A percentile compares a stretch with the other conserved stretches of the same genome.
phyloP scores from a whole-genome alignment of 2,888 invertebrate genomes.

The Rhogogaster chlorosoma region DNA sequence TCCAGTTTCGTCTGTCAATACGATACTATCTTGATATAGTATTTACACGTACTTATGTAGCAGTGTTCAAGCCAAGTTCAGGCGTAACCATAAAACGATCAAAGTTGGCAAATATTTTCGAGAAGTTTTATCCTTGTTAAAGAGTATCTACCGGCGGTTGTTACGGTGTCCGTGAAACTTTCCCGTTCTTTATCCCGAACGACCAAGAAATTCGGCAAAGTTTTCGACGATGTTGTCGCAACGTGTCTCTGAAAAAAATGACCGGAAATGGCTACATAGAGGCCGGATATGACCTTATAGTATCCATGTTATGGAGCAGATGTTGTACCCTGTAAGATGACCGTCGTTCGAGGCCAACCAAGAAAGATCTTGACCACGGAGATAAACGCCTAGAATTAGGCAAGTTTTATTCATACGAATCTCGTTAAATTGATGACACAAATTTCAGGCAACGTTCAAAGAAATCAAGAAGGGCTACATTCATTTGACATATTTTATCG shows the following conservation, averaged over 20 bases:
- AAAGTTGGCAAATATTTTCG: conserved; percentile 29
- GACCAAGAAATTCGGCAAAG: conserved; percentile 25
- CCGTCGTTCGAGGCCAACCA: not conserved
- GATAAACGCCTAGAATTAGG: conserved; percentile 18
- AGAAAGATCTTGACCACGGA: not conserved
- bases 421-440: not conserved
- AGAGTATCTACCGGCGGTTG: not conserved
- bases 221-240: conserved; percentile 30
- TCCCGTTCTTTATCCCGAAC: conserved; percentile 2
- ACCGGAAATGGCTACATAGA: conserved; percentile 29
- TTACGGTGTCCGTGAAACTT: conserved; percentile 32
- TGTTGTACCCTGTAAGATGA: not conserved
- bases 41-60: not conserved
- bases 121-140: conserved; percentile 31
- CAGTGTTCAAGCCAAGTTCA: conserved; percentile 2
- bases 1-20: not conserved
- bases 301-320: conserved; percentile 10
- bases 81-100: conserved; percentile 32
- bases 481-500: conserved; percentile 36
- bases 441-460: not conserved
- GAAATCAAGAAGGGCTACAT: not conserved
- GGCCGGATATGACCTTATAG: not conserved
- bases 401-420: not conserved
- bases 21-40: not conserved
- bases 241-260: not conserved